These are phyloP conservation scores for Mythimna albipuncta DNA, from an alignment of 2,888 invertebrate species.

Conservation along the genomic window DNA sequence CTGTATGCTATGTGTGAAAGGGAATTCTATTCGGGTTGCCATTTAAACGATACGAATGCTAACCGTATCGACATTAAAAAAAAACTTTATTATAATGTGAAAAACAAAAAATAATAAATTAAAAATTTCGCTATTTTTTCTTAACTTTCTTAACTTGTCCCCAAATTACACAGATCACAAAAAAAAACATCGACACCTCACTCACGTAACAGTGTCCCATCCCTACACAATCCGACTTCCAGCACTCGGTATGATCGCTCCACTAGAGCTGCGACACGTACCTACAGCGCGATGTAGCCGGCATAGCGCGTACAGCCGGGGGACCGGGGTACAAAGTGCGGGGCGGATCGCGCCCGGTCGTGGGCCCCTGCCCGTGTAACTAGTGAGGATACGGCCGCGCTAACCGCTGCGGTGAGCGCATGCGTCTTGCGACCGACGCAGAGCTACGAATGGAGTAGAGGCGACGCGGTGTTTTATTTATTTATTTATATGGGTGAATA, in stretches of 20 bases:
- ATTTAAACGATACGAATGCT: too few relatives aligned
- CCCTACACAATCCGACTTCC: constrained; percentile 40
- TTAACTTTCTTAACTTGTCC: too few relatives aligned
- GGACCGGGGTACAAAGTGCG: constrained; percentile 38
- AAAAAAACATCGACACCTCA: constrained; percentile 31
- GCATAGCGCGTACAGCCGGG: constrained; percentile 47
- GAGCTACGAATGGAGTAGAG: constrained; percentile 29
- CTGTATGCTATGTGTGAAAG: background rate
- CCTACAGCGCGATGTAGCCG: constrained; percentile 26
- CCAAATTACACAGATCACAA: background rate
- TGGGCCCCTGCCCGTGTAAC: constrained; percentile 52
- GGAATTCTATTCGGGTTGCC: background rate
- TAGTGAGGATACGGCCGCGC: constrained; percentile 65
- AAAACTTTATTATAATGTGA: too few relatives aligned
- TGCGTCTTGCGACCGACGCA: constrained; percentile 65
- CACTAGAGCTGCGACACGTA: constrained; percentile 59
- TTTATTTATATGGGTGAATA: background rate
- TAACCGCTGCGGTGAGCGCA: constrained; percentile 77
- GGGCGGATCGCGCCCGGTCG: constrained; percentile 57
- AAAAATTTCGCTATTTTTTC: too few relatives aligned
- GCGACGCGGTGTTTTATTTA: constrained; percentile 6
- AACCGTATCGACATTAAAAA: background rate
- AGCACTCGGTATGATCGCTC: constrained; percentile 41
- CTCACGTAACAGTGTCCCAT: constrained; percentile 8
- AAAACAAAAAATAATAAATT: too few relatives aligned